These are phyloP conservation scores for Naso thynnoides DNA, from an alignment of 2,797 vertebrate species.

Conservation along the genomic window DNA sequence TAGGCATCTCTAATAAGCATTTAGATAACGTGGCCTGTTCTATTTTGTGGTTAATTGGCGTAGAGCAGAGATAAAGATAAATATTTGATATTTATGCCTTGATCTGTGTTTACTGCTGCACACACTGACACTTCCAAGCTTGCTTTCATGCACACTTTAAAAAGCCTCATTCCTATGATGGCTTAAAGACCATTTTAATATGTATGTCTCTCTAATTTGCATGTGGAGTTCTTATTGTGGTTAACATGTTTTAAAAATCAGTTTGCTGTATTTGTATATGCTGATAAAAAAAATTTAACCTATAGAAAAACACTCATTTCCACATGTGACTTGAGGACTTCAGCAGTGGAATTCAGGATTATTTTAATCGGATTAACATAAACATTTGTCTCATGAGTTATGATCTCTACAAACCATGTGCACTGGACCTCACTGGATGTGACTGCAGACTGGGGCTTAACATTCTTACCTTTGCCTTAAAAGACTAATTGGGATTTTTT, in stretches of 20 bases:
- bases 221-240: constrained; percentile 3
- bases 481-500: constrained; percentile 21
- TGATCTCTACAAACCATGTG: constrained; percentile 25
- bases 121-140: not conserved
- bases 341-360: constrained; percentile 72
- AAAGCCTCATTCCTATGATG: not conserved
- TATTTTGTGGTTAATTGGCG: constrained; percentile 12
- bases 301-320: constrained; percentile 3
- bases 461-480: constrained; percentile 24
- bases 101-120: not conserved
- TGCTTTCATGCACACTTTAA: constrained; percentile 11
- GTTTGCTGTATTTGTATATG: not conserved
- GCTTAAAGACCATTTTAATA: not conserved
- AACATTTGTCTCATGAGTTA: constrained; percentile 58
- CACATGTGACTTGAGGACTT: constrained; percentile 50
- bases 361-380: constrained; percentile 80
- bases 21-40: constrained; percentile 7
- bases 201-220: not conserved
- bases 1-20: constrained; percentile 39
- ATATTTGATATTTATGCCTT: constrained; percentile 1
- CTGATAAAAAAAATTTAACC: not conserved
- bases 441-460: constrained; percentile 18
- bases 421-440: not conserved
- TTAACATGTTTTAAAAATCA: not conserved
- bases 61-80: constrained; percentile 1